A percentile compares a stretch with the other conserved stretches of the same genome.
Conservation (phyloP, 1,140 invertebrate genomes). For the Sinonovacula constricta region DNA sequence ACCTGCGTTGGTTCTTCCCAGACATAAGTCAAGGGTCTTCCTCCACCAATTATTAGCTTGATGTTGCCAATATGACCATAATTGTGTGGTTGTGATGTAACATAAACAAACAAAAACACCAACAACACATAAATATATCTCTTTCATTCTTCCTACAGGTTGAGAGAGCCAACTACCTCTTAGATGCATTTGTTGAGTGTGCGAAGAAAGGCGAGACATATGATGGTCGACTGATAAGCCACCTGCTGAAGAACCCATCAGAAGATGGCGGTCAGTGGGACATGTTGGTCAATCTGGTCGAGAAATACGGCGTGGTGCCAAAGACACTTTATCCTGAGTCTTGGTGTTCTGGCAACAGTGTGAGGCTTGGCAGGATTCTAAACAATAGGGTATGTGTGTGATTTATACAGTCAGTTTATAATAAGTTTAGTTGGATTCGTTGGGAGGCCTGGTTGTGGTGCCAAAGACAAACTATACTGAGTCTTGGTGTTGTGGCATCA, state of each 20-base stretch:
- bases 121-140: too few relatives aligned
- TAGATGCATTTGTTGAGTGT: slow-evolving; percentile 89
- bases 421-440: not conserved
- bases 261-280: slow-evolving; percentile 95
- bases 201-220: slow-evolving; percentile 86
- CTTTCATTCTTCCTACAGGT: slow-evolving; percentile 83
- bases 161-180: slow-evolving; percentile 90
- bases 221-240: slow-evolving; percentile 88
- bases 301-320: slow-evolving; percentile 92
- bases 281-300: slow-evolving; percentile 92
- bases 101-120: too few relatives aligned
- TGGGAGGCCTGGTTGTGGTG: not conserved
- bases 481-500: too few relatives aligned
- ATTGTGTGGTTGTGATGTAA: too few relatives aligned
- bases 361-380: slow-evolving; percentile 87
- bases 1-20: too few relatives aligned
- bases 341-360: slow-evolving; percentile 86
- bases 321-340: slow-evolving; percentile 92
- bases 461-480: too few relatives aligned
- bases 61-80: too few relatives aligned
- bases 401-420: too few relatives aligned
- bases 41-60: too few relatives aligned
- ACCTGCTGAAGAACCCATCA: slow-evolving; percentile 88
- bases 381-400: slow-evolving; percentile 85
- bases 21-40: too few relatives aligned